Percentiles rank a stretch among this genome's conserved stretches.
phyloP scores from a whole-genome alignment of 2,888 invertebrate species.

The Noctuana brunneofusca region DNA sequence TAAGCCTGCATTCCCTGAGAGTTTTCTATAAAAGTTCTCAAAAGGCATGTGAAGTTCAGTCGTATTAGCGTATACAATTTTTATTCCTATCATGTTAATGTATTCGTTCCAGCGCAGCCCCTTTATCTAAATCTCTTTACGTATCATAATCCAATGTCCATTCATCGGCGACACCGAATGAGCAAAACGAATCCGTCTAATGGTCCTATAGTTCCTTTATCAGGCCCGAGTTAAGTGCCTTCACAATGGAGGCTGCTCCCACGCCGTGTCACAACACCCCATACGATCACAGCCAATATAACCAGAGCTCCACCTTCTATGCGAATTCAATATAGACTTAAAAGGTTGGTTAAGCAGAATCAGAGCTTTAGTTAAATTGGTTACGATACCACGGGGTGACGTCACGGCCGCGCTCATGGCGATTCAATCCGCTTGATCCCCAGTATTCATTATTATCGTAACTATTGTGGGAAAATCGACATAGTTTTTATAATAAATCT shows the following conservation, averaged over 20 bases:
- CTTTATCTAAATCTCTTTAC: constrained; percentile 61
- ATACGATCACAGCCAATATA: constrained; percentile 53
- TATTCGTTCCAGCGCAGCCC: constrained; percentile 51
- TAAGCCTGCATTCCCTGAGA: no score
- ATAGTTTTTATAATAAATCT: constrained; percentile 76
- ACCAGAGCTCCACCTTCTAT: constrained; percentile 44
- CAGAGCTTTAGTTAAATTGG: constrained; percentile 52
- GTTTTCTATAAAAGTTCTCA: no score
- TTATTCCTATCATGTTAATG: constrained; percentile 22
- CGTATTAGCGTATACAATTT: constrained; percentile 7
- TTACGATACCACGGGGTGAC: constrained; percentile 50
- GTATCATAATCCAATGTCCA: constrained; percentile 78
- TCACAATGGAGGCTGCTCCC: constrained; percentile 77
- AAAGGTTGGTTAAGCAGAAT: constrained; percentile 30
- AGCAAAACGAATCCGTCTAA: constrained; percentile 80
- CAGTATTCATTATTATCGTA: constrained; percentile 64
- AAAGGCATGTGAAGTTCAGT: no score
- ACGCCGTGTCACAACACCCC: constrained; percentile 81
- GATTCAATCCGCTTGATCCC: constrained; percentile 72
- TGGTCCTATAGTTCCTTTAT: constrained; percentile 79
- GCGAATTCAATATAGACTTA: constrained; percentile 16
- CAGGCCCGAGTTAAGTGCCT: constrained; percentile 75
- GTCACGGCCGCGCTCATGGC: constrained; percentile 59
- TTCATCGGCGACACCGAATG: constrained; percentile 75
- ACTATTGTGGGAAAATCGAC: constrained; percentile 78